Evolutionary conservation across 2,888 invertebrate genomes (phyloP).

Genomic region (Epinotia ramella): DNA sequence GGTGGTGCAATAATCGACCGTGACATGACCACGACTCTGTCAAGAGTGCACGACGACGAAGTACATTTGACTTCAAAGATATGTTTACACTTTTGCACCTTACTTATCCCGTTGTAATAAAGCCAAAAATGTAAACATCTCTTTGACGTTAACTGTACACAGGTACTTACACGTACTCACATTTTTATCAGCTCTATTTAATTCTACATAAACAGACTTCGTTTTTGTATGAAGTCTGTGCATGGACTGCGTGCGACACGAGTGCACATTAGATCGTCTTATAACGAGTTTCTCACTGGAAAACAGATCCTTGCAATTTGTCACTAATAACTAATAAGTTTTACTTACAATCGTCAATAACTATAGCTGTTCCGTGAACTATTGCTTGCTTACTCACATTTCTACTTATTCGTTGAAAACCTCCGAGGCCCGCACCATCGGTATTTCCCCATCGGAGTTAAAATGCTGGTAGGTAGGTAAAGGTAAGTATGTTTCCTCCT

Average conservation of each 20-base stretch:
- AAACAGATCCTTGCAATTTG: not conserved
- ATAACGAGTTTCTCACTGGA: not conserved
- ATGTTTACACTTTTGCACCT: too few species aligned
- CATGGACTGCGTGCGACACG: not conserved
- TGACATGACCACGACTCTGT: too few species aligned
- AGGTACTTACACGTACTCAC: too few species aligned
- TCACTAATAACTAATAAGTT: not conserved
- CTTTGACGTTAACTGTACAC: too few species aligned
- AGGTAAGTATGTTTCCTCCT: not conserved
- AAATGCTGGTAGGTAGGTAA: not conserved
- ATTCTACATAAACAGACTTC: too few species aligned
- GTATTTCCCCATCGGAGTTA: constrained; percentile 10
- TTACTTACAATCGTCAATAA: not conserved
- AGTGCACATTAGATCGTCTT: not conserved
- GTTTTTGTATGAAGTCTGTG: not conserved
- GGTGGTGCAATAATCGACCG: too few species aligned
- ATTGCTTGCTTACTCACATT: constrained; percentile 17
- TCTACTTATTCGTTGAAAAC: constrained; percentile 8
- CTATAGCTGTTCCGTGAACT: not conserved
- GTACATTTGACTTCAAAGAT: too few species aligned
- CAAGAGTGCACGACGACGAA: too few species aligned
- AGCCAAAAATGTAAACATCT: too few species aligned
- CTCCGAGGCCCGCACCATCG: not conserved
- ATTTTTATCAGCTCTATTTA: too few species aligned
- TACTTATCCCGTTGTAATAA: too few species aligned